These are phyloP conservation scores for Circaetus gallicus DNA, from an alignment of 2,113 vertebrate genomes.

Conservation along the genomic window DNA sequence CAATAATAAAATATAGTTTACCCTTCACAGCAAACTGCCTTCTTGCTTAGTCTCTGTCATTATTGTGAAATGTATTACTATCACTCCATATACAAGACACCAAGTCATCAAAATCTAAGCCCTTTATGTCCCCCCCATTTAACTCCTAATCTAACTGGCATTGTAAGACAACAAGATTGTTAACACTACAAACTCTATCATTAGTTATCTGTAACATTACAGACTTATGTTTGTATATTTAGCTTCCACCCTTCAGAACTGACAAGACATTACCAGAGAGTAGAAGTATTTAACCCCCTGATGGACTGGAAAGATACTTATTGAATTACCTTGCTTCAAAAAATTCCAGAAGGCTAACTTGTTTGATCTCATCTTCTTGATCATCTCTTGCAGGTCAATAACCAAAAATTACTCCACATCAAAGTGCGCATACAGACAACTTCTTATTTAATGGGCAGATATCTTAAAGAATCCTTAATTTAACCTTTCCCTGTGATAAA, in stretches of 20 bases:
- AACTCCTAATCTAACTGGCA: neutral
- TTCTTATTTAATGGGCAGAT: neutral
- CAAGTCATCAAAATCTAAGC: neutral
- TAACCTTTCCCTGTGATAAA: neutral
- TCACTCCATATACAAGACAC: neutral
- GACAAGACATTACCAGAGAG: neutral
- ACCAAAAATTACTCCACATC: slow-evolving; percentile 27
- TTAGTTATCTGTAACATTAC: neutral
- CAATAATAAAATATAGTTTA: neutral
- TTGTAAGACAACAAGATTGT: neutral
- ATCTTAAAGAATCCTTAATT: slow-evolving; percentile 24
- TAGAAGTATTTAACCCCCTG: neutral
- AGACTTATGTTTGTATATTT: neutral
- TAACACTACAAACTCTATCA: neutral
- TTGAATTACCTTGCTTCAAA: neutral
- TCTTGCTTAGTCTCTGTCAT: neutral
- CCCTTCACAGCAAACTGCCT: neutral
- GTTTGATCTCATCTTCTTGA: slow-evolving; percentile 22
- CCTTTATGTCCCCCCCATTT: neutral
- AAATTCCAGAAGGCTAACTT: neutral
- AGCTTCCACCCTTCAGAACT: neutral
- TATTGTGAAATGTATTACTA: neutral
- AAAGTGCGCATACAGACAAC: neutral
- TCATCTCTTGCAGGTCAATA: slow-evolving; percentile 23
- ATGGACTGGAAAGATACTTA: neutral